Conservation (phyloP, 2,888 invertebrate species). For the Tholera decimalis region DNA sequence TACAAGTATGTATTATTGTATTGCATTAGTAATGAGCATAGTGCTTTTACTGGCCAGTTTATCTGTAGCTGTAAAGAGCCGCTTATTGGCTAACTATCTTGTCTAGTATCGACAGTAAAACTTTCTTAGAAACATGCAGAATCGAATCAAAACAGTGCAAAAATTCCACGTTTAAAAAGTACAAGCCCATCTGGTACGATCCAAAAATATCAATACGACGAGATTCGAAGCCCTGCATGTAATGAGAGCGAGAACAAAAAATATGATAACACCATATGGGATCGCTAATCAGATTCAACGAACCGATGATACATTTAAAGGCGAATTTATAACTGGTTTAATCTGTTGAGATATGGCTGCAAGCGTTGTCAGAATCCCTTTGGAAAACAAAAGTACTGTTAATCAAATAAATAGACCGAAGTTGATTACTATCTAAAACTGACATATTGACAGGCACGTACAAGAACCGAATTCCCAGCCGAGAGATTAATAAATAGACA, state of each 20-base stretch:
- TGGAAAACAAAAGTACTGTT: conserved; percentile 18
- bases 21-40: conserved; percentile 38
- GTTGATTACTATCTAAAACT: conserved; percentile 25
- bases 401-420: conserved; percentile 7
- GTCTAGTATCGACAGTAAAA: neutral
- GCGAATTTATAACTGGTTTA: conserved; percentile 33
- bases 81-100: conserved; percentile 24
- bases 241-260: conserved; percentile 45
- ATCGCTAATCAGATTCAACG: conserved; percentile 50
- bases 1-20: conserved; percentile 50
- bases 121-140: conserved; percentile 25
- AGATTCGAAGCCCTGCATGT: conserved; percentile 45
- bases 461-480: conserved; percentile 15
- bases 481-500: conserved; percentile 18
- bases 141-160: neutral
- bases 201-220: conserved; percentile 32
- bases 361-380: conserved; percentile 24
- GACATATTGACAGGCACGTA: conserved; percentile 33
- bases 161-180: conserved; percentile 19
- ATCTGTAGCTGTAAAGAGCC: conserved; percentile 19
- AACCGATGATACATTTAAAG: conserved; percentile 45
- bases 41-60: conserved; percentile 21
- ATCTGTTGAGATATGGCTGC: conserved; percentile 25
- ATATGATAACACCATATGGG: conserved; percentile 46
- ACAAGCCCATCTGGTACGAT: conserved; percentile 45